A percentile compares a stretch with the other conserved stretches of the same genome.
These are phyloP conservation scores for Boleophthalmus pectinirostris DNA, from an alignment of 2,113 vertebrate species.

Conservation along the genomic window DNA sequence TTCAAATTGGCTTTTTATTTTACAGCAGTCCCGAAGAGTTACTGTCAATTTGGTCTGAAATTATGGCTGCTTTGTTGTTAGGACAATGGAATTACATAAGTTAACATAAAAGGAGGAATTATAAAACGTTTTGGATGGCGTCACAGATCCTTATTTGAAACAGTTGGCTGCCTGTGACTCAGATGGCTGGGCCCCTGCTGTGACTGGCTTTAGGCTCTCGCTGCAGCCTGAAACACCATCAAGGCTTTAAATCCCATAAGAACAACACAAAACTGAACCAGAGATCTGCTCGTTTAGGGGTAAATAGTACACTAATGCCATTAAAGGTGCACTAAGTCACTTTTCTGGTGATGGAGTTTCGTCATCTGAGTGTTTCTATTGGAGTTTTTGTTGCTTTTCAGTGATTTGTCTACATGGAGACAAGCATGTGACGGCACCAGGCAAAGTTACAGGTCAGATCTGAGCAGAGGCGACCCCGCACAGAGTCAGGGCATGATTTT, in stretches of 20 bases:
- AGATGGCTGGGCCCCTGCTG: not conserved
- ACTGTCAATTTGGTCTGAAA: not conserved
- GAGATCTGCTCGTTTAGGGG: not conserved
- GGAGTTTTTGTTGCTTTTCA: no score
- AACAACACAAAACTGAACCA: not conserved
- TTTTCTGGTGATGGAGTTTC: no score
- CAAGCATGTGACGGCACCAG: no score
- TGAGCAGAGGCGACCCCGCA: no score
- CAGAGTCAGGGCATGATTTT: no score
- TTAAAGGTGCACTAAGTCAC: no score
- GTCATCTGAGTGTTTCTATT: no score
- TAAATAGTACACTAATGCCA: no score
- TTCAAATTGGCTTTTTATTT: constrained; percentile 9
- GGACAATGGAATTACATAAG: not conserved
- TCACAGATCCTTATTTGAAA: not conserved
- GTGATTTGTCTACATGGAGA: no score
- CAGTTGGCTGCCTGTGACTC: not conserved
- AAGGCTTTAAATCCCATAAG: not conserved
- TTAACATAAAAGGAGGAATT: not conserved
- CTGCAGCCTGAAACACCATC: not conserved
- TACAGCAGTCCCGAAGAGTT: not conserved
- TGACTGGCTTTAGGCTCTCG: not conserved
- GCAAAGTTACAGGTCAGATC: no score
- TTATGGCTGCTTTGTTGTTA: not conserved
- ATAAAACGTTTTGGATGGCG: not conserved